A percentile compares a stretch with the other conserved stretches of the same genome.
Evolutionary conservation across 1,140 invertebrate genomes (phyloP).

Genomic region (Pseudomyrmex pallidus): DNA sequence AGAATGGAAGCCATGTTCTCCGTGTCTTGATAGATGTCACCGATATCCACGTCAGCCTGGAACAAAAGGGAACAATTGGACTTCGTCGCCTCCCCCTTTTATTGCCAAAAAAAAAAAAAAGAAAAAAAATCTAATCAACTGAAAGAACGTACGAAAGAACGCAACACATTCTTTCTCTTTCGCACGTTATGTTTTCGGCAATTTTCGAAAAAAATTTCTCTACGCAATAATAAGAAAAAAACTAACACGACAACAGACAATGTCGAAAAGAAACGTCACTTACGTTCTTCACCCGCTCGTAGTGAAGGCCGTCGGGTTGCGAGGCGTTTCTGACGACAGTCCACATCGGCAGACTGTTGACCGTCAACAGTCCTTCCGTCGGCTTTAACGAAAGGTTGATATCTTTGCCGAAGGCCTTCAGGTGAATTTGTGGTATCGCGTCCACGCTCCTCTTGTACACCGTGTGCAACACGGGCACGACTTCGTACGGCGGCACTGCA

Average conservation of each 20-base stretch:
- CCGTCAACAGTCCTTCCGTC: conserved; percentile 90
- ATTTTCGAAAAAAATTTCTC: not conserved
- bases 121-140: no score
- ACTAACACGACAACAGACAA: not conserved
- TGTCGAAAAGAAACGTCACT: conserved; percentile 73
- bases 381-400: conserved; percentile 90
- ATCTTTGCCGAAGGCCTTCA: conserved; percentile 91
- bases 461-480: conserved; percentile 86
- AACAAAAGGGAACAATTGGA: conserved; percentile 71
- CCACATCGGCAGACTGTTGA: conserved; percentile 90
- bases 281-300: conserved; percentile 90
- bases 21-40: conserved; percentile 94
- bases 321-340: conserved; percentile 89
- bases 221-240: not conserved
- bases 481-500: conserved; percentile 89
- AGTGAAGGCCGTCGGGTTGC: conserved; percentile 90
- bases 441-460: conserved; percentile 84
- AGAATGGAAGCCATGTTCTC: conserved; percentile 93
- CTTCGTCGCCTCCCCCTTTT: not conserved
- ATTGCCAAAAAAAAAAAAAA: no score
- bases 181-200: not conserved
- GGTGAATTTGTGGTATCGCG: conserved; percentile 88
- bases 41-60: conserved; percentile 89
- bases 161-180: not conserved
- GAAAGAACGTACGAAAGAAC: no score